Percentiles rank a stretch among this genome's conserved stretches.
phyloP scores from a whole-genome alignment of 1,140 invertebrate species.

The Hylyphantes graminicola region DNA sequence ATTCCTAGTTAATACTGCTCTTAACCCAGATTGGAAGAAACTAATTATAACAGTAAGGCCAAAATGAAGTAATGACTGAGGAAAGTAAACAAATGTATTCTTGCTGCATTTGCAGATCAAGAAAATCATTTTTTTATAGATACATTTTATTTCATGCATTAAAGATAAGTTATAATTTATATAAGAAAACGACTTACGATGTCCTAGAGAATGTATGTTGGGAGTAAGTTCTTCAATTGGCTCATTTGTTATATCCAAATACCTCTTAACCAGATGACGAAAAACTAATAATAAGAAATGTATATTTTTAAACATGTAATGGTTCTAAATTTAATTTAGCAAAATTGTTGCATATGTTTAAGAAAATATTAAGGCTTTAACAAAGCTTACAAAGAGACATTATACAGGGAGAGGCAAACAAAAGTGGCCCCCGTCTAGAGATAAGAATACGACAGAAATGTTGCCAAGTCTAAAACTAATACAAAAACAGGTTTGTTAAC shows the following conservation, averaged over 20 bases:
- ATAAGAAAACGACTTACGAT: slow-evolving; percentile 38
- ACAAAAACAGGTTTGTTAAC: too few relatives aligned
- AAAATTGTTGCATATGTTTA: not conserved
- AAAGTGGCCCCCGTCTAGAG: too few relatives aligned
- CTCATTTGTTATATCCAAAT: slow-evolving; percentile 55
- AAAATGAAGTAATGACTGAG: too few relatives aligned
- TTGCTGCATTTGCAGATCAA: too few relatives aligned
- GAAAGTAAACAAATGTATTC: too few relatives aligned
- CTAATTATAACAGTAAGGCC: too few relatives aligned
- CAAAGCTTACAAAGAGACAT: not conserved
- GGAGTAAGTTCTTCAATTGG: slow-evolving; percentile 51
- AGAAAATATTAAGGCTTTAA: not conserved
- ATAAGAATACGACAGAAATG: too few relatives aligned
- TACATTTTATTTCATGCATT: too few relatives aligned
- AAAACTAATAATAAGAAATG: slow-evolving; percentile 42
- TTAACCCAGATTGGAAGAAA: too few relatives aligned
- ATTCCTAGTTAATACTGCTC: too few relatives aligned
- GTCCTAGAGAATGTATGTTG: slow-evolving; percentile 49
- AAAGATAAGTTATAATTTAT: not conserved
- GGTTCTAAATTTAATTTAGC: not conserved
- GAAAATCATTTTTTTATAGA: too few relatives aligned
- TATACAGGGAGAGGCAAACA: not conserved
- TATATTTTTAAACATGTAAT: not conserved
- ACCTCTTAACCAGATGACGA: slow-evolving; percentile 53
- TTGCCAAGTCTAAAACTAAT: too few relatives aligned